Evolutionary conservation across 1,140 invertebrate genomes (phyloP), one percentile per base, ranked within the genome.

Genomic region (Glomeris maerens): DNA sequence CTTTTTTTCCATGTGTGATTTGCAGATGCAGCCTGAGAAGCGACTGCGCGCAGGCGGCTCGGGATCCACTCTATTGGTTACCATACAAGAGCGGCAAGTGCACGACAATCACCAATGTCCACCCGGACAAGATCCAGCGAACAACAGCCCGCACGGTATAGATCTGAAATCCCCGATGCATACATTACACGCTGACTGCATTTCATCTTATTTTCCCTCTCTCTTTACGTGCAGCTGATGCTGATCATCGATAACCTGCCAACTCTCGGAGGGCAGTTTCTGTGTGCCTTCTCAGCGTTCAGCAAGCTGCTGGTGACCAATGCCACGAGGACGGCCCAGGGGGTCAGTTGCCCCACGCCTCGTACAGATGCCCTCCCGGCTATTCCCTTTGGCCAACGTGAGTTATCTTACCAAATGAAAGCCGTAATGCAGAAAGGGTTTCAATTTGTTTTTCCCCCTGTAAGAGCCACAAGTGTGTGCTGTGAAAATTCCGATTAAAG

Each of bases 61-160:
- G 90, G 64, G 87, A 93, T 70, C 83, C 85, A 2, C 70, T 94
- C 3, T 91, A 92, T 63, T 98, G 93, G 93, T 85, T 97, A 54
- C 86, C 87, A 13, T 96, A 96, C 67, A 90, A 88, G 62, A 93
- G 85, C 60, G 88, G 88, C 0, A 80, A 88, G 58, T 98, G 93
- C 66, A 95, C 91, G 0, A 91, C 87, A 29, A 95, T 98, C 56
- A 92, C 89, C 27, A 79, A 79, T 59, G 90, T 97, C 1, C 79
- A 80, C 47, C 92, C 93, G 2, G 79, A 84, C 66, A 82, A 92
- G 64, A 72, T 95, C 40, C 90, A 96, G 72, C 77, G 87, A 60
- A 93, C 90, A 1, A 95, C 89, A 2, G 85, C 88, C 20, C 74
- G 88, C 66, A 93, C 88, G 44, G 76, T 83, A 71, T 65, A 60